Evolutionary conservation across 2,888 invertebrate species (phyloP).

Genomic region (Ecdyonurus torrentis): DNA sequence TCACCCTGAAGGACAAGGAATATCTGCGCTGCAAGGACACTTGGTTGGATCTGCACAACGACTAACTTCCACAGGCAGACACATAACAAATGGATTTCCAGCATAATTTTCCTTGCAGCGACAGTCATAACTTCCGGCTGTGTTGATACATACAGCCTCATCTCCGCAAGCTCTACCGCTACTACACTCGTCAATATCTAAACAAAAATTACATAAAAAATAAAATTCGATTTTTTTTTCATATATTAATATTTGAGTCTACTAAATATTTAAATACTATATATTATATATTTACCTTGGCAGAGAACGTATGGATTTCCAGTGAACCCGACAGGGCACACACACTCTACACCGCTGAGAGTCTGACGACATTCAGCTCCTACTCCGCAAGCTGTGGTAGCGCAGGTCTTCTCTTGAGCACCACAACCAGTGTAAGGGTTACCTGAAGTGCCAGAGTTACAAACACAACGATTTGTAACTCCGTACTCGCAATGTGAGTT

Average conservation of each 20-base stretch:
- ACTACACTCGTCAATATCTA: slow-evolving; percentile 62
- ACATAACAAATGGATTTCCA: slow-evolving; percentile 76
- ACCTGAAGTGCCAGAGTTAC: slow-evolving; percentile 66
- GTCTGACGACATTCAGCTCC: slow-evolving; percentile 68
- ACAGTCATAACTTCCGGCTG: slow-evolving; percentile 76
- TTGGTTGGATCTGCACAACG: slow-evolving; percentile 50
- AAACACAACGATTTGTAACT: slow-evolving; percentile 57
- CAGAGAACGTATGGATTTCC: slow-evolving; percentile 81
- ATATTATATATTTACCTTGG: slow-evolving; percentile 30
- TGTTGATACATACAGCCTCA: slow-evolving; percentile 80
- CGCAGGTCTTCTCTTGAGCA: slow-evolving; percentile 50
- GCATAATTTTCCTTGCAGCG: slow-evolving; percentile 67
- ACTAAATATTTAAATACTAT: neutral
- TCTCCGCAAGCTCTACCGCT: slow-evolving; percentile 56
- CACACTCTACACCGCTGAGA: slow-evolving; percentile 56
- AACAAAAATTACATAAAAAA: slow-evolving; percentile 2
- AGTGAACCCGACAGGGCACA: slow-evolving; percentile 64
- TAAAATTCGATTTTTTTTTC: neutral
- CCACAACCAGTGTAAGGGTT: slow-evolving; percentile 77
- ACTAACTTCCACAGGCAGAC: slow-evolving; percentile 41
- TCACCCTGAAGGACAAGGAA: slow-evolving; percentile 54
- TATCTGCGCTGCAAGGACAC: slow-evolving; percentile 51
- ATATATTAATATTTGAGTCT: neutral
- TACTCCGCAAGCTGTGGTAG: slow-evolving; percentile 51
- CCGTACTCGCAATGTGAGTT: slow-evolving; percentile 83